Base-by-base conservation (phyloP, 1,140 invertebrate genomes). In the Hylyphantes graminicola region DNA sequence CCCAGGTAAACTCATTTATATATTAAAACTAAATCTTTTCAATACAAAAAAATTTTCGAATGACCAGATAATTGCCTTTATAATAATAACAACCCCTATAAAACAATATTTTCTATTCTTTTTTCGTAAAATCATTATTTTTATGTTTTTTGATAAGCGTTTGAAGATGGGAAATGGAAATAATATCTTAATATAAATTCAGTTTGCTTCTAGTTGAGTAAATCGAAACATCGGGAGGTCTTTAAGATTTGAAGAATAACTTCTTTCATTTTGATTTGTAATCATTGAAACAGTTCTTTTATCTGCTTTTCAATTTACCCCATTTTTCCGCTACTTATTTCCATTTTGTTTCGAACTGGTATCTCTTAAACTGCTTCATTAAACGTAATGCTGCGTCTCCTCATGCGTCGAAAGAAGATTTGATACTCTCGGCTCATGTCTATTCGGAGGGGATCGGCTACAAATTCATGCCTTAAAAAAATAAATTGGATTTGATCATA, bases 211-310 rank as follows among this genome's bases (percentile, higher is more conserved):
- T 48, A 50, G 9, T 6, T 63, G 54, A 76, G 35, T 17, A 51
- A 59, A 76, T 63, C 21, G 59, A 61, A 63, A 51, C 59, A 76
- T 53, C 64, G 53, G 6, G 67, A 12, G 12, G 48, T 70, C 53
- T 35, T 70, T 70, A 15, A 21, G 48, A 15, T 70, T 70, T 21
- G 21, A 35, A 35, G 50, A 70, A 70, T 17, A 19, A 64, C 17
- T 76, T 76, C n/a, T 63, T 76, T 76, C 48, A n/a, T 19, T 76
- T 63, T 76, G 74, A 76, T 63, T 76, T 63, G 74, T 11, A 64
- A 76, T 76, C 74, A 76, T 53, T 51, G 59, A 64, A 63, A 59
- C 53, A 76, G 59, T 76, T 19, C 61, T 63, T 63, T 50, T 76
- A 63, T 76, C 12, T 48, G 13, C 19, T 61, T 12, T 76, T 63